Evolutionary conservation across 2,888 invertebrate genomes (phyloP), one percentile per base, ranked within the genome.

Genomic region (Crioceris asparagi): DNA sequence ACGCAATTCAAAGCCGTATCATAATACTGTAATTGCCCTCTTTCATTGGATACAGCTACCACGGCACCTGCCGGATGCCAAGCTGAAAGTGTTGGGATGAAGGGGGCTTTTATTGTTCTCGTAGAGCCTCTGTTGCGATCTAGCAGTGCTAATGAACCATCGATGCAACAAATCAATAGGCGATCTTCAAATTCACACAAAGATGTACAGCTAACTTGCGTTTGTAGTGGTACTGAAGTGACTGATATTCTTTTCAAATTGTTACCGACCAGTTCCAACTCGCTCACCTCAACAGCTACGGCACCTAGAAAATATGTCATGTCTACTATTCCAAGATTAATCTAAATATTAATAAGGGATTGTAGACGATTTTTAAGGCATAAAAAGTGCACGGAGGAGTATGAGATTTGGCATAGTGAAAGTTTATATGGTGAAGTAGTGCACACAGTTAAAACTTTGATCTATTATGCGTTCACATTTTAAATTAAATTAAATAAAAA

Each of bases 111-210:
- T 3, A 80, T 75, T 12, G 79, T 75, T 56, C 78, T 78, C 4
- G 83, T 87, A 1, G 82, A 71, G 30, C 85, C 83, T 44, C 77
- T 74, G 17, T 71, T 68, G 40, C 79, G 72, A 66, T 92, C 87
- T 51, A 86, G 75, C 16, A 92, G 65, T 26, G 83, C 83, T 43
- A 93, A 64, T 3, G 86, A 79, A 4, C 85, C 84, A 66, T 92
- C 90, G 32, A 85, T 82, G 55, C 90, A 90, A 6, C 87, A 86
- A 29, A 86, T 63, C 17, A 91, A 65, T 6, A 92, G 65, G 38
- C 58, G 53, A 51, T 81, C 78, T 52, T 80, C 76, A 60, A 82
- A 82, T 55, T 80, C 76, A 53, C 79, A 83, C 54, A 82, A 72
- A 54, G 70, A 64, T 64, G 76, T 64, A 55, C 76, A 77, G 50